These are phyloP conservation scores for Apoderus coryli DNA, from an alignment of 2,888 invertebrate species.

Conservation along the genomic window DNA sequence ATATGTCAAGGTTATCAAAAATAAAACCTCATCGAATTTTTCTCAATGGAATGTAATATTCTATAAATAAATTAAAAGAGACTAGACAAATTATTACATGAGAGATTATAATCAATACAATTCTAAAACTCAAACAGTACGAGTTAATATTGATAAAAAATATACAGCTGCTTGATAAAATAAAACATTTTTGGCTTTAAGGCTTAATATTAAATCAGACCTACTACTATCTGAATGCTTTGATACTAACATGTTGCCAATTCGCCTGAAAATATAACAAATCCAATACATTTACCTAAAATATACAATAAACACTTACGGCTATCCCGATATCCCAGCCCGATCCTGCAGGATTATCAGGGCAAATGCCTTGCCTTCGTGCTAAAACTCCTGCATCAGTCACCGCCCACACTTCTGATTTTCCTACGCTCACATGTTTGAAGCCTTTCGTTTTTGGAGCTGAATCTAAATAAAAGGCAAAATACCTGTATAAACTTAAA, in stretches of 20 bases:
- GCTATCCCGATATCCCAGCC: slow-evolving; percentile 63
- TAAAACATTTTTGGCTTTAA: too few relatives aligned
- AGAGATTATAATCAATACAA: too few relatives aligned
- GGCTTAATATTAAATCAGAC: slow-evolving; percentile 5
- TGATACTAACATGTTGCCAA: slow-evolving; percentile 27
- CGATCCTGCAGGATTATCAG: slow-evolving; percentile 56
- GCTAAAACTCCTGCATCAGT: slow-evolving; percentile 54
- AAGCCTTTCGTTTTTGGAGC: slow-evolving; percentile 37
- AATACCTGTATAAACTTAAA: slow-evolving; percentile 1
- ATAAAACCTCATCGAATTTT: too few relatives aligned
- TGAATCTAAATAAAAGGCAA: slow-evolving; percentile 22
- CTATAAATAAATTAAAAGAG: too few relatives aligned
- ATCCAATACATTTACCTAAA: too few relatives aligned
- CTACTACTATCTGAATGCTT: slow-evolving; percentile 21
- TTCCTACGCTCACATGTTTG: slow-evolving; percentile 56
- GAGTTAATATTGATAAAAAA: too few relatives aligned
- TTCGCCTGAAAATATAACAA: too few relatives aligned
- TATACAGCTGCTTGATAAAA: too few relatives aligned
- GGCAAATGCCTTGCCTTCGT: slow-evolving; percentile 59
- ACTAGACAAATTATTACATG: too few relatives aligned
- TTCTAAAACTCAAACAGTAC: too few relatives aligned
- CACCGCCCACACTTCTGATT: slow-evolving; percentile 61
- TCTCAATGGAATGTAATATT: too few relatives aligned
- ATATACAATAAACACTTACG: slow-evolving; percentile 28
- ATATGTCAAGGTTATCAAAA: too few relatives aligned